A percentile compares a stretch with the other conserved stretches of the same genome.
These are phyloP conservation scores for Myanophis thanlyinensis DNA, from an alignment of 2,113 vertebrate species.

Conservation along the genomic window DNA sequence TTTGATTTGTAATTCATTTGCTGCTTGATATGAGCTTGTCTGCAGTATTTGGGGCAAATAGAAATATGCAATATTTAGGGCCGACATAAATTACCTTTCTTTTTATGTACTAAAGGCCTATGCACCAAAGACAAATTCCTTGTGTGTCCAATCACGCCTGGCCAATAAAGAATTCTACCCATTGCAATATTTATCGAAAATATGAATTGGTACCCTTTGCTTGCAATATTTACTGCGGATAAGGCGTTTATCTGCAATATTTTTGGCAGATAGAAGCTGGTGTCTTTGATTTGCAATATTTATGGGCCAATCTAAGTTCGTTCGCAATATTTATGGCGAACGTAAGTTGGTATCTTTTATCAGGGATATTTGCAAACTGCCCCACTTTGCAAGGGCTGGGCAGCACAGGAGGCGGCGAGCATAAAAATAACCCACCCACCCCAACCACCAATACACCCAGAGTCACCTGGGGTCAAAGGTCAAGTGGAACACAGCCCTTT, in stretches of 20 bases:
- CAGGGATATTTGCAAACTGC: not conserved
- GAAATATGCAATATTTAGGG: not conserved
- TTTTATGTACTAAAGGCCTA: no score
- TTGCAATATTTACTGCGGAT: not conserved
- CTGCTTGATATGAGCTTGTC: no score
- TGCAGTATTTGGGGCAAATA: no score
- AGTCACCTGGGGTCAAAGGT: not conserved
- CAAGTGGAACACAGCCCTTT: not conserved
- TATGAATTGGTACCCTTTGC: not conserved
- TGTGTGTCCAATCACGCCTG: no score
- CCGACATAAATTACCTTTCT: no score
- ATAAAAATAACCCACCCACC: not conserved
- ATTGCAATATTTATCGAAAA: not conserved
- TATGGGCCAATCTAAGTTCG: not conserved
- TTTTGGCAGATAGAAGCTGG: not conserved
- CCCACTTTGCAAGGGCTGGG: not conserved
- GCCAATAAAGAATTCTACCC: no score
- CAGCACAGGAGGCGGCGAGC: not conserved
- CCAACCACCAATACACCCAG: not conserved
- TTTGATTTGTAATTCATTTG: no score
- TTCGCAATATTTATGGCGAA: not conserved
- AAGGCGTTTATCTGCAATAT: not conserved
- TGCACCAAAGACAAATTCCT: no score
- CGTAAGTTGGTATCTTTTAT: not conserved
- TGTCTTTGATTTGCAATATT: not conserved